These are phyloP conservation scores for Sisyra terminalis DNA, from an alignment of 2,888 invertebrate genomes.

Conservation along the genomic window DNA sequence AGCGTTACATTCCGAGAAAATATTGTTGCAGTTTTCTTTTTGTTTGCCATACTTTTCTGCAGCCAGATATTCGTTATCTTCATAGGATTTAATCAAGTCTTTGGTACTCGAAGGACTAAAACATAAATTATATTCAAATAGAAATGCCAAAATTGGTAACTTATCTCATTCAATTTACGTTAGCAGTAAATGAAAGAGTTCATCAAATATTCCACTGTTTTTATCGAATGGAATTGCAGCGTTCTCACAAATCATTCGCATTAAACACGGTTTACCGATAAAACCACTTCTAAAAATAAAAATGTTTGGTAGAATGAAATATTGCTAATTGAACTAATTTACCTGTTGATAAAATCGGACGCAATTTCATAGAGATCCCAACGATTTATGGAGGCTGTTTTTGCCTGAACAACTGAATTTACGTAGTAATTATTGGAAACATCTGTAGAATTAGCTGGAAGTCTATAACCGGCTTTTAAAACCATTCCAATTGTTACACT, in stretches of 20 bases:
- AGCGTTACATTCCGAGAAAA: slow-evolving; percentile 46
- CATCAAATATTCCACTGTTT: slow-evolving; percentile 45
- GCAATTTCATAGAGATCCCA: slow-evolving; percentile 20
- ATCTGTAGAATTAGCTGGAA: slow-evolving; percentile 44
- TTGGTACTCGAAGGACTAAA: slow-evolving; percentile 52
- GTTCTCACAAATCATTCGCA: slow-evolving; percentile 61
- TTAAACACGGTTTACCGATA: slow-evolving; percentile 49
- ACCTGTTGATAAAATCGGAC: slow-evolving; percentile 8
- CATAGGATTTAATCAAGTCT: slow-evolving; percentile 43
- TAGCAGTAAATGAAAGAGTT: slow-evolving; percentile 54
- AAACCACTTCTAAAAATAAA: slow-evolving; percentile 24
- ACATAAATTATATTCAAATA: slow-evolving; percentile 13
- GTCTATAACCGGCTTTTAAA: slow-evolving; percentile 47
- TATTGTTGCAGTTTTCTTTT: slow-evolving; percentile 32
- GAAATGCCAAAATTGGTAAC: neutral
- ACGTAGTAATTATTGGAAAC: slow-evolving; percentile 29
- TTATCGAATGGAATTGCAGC: slow-evolving; percentile 48
- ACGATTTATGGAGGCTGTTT: slow-evolving; percentile 17
- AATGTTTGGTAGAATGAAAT: neutral
- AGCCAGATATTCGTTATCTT: slow-evolving; percentile 55
- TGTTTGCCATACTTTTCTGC: slow-evolving; percentile 50
- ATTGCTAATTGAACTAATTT: slow-evolving; percentile 4
- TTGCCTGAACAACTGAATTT: slow-evolving; percentile 11
- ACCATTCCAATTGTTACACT: slow-evolving; percentile 47
- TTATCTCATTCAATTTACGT: slow-evolving; percentile 34